Base-by-base conservation (phyloP, 1,140 invertebrate genomes). In the Aphelenchoides besseyi region DNA sequence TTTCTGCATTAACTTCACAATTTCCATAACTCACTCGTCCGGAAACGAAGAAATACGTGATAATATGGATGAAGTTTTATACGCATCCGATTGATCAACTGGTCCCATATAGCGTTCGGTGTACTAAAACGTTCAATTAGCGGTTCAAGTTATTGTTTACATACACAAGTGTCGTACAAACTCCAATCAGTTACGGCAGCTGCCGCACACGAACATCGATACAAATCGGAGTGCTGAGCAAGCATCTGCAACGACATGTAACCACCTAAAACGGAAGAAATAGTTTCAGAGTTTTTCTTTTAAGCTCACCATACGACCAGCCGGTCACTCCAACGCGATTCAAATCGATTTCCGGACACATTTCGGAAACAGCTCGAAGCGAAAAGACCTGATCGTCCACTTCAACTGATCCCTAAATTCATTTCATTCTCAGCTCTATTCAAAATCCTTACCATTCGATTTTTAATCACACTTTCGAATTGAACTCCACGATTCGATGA, bases 141-240 rank as follows among this genome's bases (percentile, higher is more conserved):
- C 8, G 32, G 29, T 35, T 30, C 23, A 26, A 29, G 23, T 16
- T 23, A 12, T 57, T 68, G 18, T 68, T 41, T 57, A 35, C 29
- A 29, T 32, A 55, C 8, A 33, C 3, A 54, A 0, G 94, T 96
- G 79, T 93, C 92, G 86, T 93, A 96, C 54, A 95, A 89, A 71
- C 90, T 89, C 96, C 96, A 98, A 75, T 91, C 92, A 12, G 94
- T 95, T 0, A 99, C 96, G 0, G 96, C 95, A 9, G 95, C 95
- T 36, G 95, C 96, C 63, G 95, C 94, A 71, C 97, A 92, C 23
- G 92, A 92, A 16, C 66, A 75, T 18, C 72, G 63, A 52, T 84
- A 83, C n/a, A 84, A 68, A 16, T 76, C 29, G 23, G 78, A 75
- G 69, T 84, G 70, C 18, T 74, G 64, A 32, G 81, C 82, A 16